Evolutionary conservation across 2,797 vertebrate genomes (phyloP), one percentile per base, ranked within the genome.

Genomic region (Antrozous pallidus): DNA sequence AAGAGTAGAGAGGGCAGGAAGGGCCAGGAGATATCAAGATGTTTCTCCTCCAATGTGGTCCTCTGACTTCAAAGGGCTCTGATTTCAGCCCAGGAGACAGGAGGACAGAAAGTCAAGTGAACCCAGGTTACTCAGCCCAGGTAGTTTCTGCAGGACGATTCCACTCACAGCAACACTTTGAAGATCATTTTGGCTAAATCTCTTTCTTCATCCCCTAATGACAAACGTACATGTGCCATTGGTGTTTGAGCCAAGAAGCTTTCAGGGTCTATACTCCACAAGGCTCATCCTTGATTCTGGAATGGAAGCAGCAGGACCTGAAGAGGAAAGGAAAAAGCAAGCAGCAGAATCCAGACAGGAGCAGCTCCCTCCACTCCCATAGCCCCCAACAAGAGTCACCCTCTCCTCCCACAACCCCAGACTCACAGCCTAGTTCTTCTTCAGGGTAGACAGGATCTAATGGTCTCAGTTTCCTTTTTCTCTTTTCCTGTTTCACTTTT

Each of bases 81-180:
- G 1, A 11, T 11, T 38, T 69, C n/a, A 5, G n/a, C 9, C 17
- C 3, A 10, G 11, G 10, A 5, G 14, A 73, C 36, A 38, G 24
- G 22, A 31, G 5, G 17, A 61, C 1, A n/a, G 33, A 45, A n/a
- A 22, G 58, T 22, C 4, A 1, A 1, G 17, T 36, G 24, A 16
- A 33, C 9, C 33, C 36, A 4, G n/a, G 61, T 20, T 18, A 31
- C n/a, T 24, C 17, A 31, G 58, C 49, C 12, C 2, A 0, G 3
- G 1, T 7, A n/a, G 3, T 16, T 22, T 8, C 16, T 45, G 13
- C 51, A 79, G 54, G 24, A 42, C 13, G 22, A 22, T 11, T 5
- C 47, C 56, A 16, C 86, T 51, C 17, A 40, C 69, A 4, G 17
- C 22, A 45, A 2, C 26, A 40, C 51, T 33, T 38, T 9, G 10